Evolutionary conservation across 2,888 invertebrate species (phyloP), one percentile per base, ranked within the genome.

Genomic region (Ischnus inquisitorius): DNA sequence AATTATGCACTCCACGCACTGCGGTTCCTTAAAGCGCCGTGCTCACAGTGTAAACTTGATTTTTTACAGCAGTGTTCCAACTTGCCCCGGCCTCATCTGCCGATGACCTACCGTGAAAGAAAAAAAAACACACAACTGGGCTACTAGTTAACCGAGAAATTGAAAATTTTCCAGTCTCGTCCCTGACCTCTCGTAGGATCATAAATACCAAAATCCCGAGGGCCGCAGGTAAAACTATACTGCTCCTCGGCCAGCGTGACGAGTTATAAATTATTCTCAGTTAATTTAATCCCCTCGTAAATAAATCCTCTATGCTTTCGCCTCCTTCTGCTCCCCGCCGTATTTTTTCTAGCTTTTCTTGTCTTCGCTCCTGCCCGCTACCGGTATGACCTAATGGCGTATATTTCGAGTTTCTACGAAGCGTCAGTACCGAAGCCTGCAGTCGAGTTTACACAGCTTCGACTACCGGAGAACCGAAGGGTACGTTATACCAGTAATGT

Each of bases 241-340:
- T 46, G 39, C 76, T 1, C 3, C 28, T 10, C 64, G 41, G 14
- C 60, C 46, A 3, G 78, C 80, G 83, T 87, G 87, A 86, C 84
- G 87, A 87, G 85, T 81, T 85, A 87, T 88, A 87, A 86, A 87
- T 88, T 86, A 86, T 85, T 86, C 84, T 84, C 82, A 84, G 82
- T 85, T 82, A 86, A 88, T 88, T 84, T 85, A 78, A 88, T 83
- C 87, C 83, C 78, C 85, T 85, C 87, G 86, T 88, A 88, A 88
- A 88, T 85, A 87, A 19, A 28, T 19, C 68, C 74, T 79, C 64
- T 48, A 79, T 54, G 74, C 54, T 71, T 6, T 8, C 8, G 1
- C 19, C 12, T 54, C 51, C 22, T 22, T 4, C 54, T 22, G 12
- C 19, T 10, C 19, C 4, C 34, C 34, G 4, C 39, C 43, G 60